Evolutionary conservation across 2,888 invertebrate genomes (phyloP), one percentile per base, ranked within the genome.

Genomic region (Aphodius sticticus): DNA sequence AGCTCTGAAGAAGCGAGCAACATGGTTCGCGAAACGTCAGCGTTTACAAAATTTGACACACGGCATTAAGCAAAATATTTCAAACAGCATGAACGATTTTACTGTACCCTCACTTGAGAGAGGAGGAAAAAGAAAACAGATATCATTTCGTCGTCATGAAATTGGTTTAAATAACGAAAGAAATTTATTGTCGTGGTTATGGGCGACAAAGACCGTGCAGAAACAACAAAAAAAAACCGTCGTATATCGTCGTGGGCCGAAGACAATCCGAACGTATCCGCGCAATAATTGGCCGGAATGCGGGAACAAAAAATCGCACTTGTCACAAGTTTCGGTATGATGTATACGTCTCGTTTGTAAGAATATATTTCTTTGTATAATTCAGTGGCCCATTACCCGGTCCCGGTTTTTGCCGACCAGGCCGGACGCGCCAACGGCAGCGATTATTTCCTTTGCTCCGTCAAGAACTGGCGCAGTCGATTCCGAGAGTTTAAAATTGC

Each of bases 401-500:
- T 78, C 81, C 69, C 77, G 80, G 82, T 83, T 82, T 82, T 80
- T 74, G 74, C 35, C 12, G 71, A 71, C 71, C 16, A n/a, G 71
- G 35, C 26, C 26, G 16, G 71, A 14, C 71, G 71, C 71, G 71
- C 16, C 35, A 12, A 36, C 81, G 35, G 78, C 76, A 77, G 77
- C 78, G 81, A 81, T 82, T 83, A 79, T 78, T 81, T 81, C 81
- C 80, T 82, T 81, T 82, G 80, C 81, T n/a, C n/a, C n/a, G n/a
- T n/a, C n/a, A n/a, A 79, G 69, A 15, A 69, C 70, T 72, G 35
- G n/a, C 35, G 16, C 16, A 74, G 77, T 77, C 69, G 79, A 81
- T 83, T 82, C 81, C 75, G 79, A 80, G 82, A 80, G 82, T 82
- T 81, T 83, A 79, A 81, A 83, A 83, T 83, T 80, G 80, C 82